Evolutionary conservation across 2,113 vertebrate genomes (phyloP), one percentile per base, ranked within the genome.

Genomic region (Psophia crepitans): DNA sequence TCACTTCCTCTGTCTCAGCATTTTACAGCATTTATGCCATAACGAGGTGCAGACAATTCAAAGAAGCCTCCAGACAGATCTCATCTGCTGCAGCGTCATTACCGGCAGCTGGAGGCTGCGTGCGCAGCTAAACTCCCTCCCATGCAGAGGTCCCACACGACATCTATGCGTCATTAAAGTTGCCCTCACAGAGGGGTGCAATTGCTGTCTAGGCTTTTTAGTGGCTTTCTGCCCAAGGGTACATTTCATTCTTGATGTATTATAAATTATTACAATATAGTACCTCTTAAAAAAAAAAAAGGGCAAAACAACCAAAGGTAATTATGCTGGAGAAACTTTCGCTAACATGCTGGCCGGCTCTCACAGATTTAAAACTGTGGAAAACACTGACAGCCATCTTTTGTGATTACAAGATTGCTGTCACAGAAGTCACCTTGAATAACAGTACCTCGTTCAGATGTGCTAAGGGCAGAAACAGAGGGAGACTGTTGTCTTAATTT

Each of bases 401-500:
- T 65, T 2, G 13, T 70, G 83, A 70, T 74, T 79, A 66, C 35
- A 58, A 86, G 88, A 74, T 44, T 60, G 56, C n/a, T 49, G 66
- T 84, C 73, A 46, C 26, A 23, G 63, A 75, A 92, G 86, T 96
- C 82, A 94, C 86, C 89, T 96, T 96, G 89, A 71, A 80, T 70
- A 92, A 96, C 89, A 84, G 57, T 84, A 75, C 44, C 46, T 90
- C 60, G 41, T 92, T 94, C 86, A 87, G 37, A 60, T 16, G 32
- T 60, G 77, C 51, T 84, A 66, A 35, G 61, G 56, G 46, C 26
- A 61, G 65, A 96, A 70, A 5, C 79, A 87, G 51, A 79, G 56
- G 39, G 51, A 54, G n/a, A 20, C 26, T 43, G 57, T 74, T 68
- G 71, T 39, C 39, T 86, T 87, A 13, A 56, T 79, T 83, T 94